Conservation (phyloP, 2,113 vertebrate species). For the Athene cunicularia region DNA sequence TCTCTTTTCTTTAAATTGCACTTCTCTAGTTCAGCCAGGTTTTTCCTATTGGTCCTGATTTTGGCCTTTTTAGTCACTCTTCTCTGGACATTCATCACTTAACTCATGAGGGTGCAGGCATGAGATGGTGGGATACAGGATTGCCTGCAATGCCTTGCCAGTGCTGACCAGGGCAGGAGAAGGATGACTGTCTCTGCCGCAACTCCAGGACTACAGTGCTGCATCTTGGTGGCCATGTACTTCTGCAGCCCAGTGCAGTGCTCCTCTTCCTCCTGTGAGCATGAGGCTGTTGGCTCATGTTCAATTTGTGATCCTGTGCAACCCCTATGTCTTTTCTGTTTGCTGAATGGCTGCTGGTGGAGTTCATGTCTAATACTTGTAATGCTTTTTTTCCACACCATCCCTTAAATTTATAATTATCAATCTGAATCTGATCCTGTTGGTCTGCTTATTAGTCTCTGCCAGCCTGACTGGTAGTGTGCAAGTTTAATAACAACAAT, state of each 20-base stretch:
- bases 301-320: not conserved
- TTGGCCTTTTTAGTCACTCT: not conserved
- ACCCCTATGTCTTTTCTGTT: not conserved
- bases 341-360: not conserved
- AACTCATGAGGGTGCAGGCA: accelerated
- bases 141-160: accelerated
- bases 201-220: accelerated
- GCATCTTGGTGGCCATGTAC: not conserved
- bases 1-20: not conserved
- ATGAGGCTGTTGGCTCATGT: accelerated
- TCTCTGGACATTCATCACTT: not conserved
- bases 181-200: accelerated
- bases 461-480: accelerated
- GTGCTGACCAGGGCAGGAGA: not conserved
- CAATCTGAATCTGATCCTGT: not conserved
- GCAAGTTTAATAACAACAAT: not conserved
- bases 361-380: not conserved
- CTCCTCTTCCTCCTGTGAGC: not conserved
- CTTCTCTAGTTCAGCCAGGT: not conserved
- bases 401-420: not conserved
- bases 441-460: not conserved
- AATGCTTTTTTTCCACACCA: not conserved
- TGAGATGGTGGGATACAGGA: not conserved
- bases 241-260: not conserved
- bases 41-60: not conserved